Evolutionary conservation across 2,113 vertebrate genomes (phyloP).

Genomic region (Hippocampus abdominalis): DNA sequence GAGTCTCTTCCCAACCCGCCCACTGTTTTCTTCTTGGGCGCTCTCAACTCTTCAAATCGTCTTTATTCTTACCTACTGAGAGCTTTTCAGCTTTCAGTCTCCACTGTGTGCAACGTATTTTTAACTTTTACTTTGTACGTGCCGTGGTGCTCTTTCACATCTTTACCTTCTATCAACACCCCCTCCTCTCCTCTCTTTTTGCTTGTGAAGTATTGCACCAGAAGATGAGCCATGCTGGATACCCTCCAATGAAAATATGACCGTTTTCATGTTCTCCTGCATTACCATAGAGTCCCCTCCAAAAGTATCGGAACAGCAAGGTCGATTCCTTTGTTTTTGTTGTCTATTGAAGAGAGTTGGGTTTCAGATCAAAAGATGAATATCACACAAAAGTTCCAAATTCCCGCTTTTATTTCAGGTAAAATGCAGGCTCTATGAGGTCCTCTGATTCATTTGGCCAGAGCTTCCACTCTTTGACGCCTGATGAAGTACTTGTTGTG

Average conservation of each 20-base stretch:
- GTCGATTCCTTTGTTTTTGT: too few species aligned
- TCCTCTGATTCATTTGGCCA: too few species aligned
- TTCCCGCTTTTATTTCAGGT: too few species aligned
- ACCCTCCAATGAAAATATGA: not conserved
- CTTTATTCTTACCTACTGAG: conserved; percentile 39
- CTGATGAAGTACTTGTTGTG: too few species aligned
- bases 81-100: conserved; percentile 33
- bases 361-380: not conserved
- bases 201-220: conserved; percentile 14
- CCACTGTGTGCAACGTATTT: conserved; percentile 34
- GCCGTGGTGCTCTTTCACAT: conserved; percentile 22
- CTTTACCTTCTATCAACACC: conserved; percentile 22
- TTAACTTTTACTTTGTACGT: conserved; percentile 39
- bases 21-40: conserved; percentile 7
- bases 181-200: conserved; percentile 14
- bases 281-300: not conserved
- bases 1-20: conserved; percentile 35
- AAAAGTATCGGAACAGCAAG: too few species aligned
- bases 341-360: too few species aligned
- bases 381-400: not conserved
- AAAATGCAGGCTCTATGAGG: too few species aligned
- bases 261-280: not conserved
- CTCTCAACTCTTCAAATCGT: conserved; percentile 9
- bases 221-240: conserved; percentile 24
- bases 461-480: too few species aligned